Conservation (phyloP, 2,113 vertebrate genomes). For the Ctenomys sociabilis region DNA sequence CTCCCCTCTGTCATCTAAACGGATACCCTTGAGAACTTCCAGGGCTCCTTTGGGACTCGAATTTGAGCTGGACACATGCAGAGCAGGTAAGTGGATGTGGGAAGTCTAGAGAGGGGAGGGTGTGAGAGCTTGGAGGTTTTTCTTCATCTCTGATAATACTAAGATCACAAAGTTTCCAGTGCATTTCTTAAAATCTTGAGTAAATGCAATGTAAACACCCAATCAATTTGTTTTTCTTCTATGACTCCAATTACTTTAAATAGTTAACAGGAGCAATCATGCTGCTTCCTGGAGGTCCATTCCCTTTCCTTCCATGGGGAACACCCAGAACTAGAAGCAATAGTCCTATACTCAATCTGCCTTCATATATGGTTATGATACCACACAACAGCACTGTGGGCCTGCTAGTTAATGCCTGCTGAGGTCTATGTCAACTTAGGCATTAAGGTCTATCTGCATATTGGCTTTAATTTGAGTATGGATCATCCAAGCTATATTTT, state of each 20-base stretch:
- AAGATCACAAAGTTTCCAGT: not conserved
- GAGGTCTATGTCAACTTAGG: not conserved
- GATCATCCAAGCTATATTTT: not conserved
- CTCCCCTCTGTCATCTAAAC: accelerated
- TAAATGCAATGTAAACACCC: not conserved
- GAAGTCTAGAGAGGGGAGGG: accelerated
- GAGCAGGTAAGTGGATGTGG: not conserved
- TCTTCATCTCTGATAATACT: not conserved
- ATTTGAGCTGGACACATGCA: no score
- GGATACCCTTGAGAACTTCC: not conserved
- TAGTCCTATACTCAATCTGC: not conserved
- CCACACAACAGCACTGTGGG: accelerated
- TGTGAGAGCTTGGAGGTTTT: not conserved
- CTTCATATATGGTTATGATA: accelerated
- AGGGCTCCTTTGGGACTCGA: not conserved
- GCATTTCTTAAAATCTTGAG: slow-evolving; percentile 17
- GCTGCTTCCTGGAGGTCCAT: not conserved
- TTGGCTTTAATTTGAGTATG: not conserved
- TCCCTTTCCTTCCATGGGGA: not conserved
- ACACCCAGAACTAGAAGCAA: not conserved
- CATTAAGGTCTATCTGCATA: not conserved
- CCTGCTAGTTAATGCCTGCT: not conserved
- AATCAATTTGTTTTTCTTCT: not conserved
- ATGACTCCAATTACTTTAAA: slow-evolving; percentile 32
- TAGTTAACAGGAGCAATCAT: not conserved